Evolutionary conservation across 2,113 vertebrate species (phyloP).

Genomic region (Setophaga kirtlandii): DNA sequence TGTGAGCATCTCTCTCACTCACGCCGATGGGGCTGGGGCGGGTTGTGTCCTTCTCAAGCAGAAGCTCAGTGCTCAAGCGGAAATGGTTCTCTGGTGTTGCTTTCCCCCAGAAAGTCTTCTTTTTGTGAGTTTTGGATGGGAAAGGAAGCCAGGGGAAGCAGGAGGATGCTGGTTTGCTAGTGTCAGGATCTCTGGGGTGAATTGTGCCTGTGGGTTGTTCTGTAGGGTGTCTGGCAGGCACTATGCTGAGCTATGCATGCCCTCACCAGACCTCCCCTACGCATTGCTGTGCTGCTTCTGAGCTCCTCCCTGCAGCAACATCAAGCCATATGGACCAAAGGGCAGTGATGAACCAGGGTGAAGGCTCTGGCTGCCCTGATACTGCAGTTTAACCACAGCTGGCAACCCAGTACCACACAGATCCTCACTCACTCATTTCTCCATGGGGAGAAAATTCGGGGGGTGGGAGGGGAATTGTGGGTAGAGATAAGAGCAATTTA

Average conservation of each 20-base stretch:
- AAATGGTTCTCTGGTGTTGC: not conserved
- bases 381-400: accelerated
- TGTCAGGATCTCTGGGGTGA: not conserved
- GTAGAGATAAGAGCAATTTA: not conserved
- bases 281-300: not conserved
- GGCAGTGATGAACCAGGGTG: not conserved
- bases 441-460: not conserved
- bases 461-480: not conserved
- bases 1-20: not conserved
- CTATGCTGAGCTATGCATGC: not conserved
- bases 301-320: not conserved
- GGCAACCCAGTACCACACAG: not conserved
- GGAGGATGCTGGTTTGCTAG: not conserved
- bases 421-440: not conserved
- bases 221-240: not conserved
- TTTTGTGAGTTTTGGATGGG: not conserved
- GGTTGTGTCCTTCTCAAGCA: accelerated
- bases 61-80: not conserved
- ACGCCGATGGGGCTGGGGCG: accelerated
- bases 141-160: not conserved
- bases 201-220: not conserved
- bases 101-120: not conserved
- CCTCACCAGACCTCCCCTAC: not conserved
- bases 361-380: not conserved
- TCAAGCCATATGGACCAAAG: not conserved